Base-by-base conservation (phyloP, 1,140 invertebrate species). In the Marisa cornuarietis region DNA sequence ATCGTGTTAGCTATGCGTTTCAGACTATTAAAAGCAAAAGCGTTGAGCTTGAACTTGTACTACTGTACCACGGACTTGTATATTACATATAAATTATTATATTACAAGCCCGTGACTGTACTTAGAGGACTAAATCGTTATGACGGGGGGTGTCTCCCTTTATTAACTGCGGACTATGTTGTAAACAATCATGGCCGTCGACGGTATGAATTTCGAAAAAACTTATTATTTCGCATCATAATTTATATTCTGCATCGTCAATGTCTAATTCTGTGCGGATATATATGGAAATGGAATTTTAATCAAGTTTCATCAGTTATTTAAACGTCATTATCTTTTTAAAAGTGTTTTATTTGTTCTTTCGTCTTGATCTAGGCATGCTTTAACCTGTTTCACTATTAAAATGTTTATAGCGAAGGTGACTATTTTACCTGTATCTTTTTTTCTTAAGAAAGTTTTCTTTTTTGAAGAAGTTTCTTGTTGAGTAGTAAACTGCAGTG, bases 121-220 rank as follows among this genome's bases (percentile, higher is more conserved):
- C 31, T 42, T 6, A 42, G 6, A 6, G 31, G 31, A 2, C 31
- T 42, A 42, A 4, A 42, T 6, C 16, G 54, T 58, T 58, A 58
- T 11, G 4, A 58, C 16, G 54, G 54, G n/a, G 31, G 63, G 52
- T 74, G 24, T 58, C 62, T 51, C 31, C 61, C 69, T 49, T 22
- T 49, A 26, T 73, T 68, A 42, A 68, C n/a, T 74, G 68, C 69
- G 26, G 54, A 22, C 58, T 71, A 66, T 58, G 71, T 54, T 54
- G 24, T 68, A 79, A 74, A 74, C 66, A 79, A 81, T 76, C 79
- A 76, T 76, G 68, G 79, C 73, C 49, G 72, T 68, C 68, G 79
- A 80, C 24, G 79, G 79, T 80, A 61, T 8, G 71, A 18, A 54
- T 42, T 51, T 58, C 26, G 7, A 20, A 54, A 42, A 22, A 52